Conservation (phyloP, 2,113 vertebrate genomes). For the Pleuronectes platessa region DNA sequence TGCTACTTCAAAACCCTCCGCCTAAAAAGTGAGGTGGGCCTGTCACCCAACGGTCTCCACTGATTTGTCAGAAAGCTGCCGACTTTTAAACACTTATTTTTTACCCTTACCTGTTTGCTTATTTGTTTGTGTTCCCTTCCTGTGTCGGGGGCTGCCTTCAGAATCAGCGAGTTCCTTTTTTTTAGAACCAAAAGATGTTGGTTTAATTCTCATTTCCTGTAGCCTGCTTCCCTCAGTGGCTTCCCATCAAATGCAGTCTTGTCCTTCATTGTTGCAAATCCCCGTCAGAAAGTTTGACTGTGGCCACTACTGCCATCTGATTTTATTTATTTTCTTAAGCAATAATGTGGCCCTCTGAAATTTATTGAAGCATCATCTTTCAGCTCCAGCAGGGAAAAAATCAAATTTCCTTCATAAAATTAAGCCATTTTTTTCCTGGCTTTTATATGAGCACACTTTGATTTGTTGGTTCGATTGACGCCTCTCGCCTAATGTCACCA, state of each 20-base stretch:
- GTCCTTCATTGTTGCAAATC: constrained; percentile 6
- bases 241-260: background rate
- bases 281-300: background rate
- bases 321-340: constrained; percentile 11
- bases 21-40: constrained; percentile 51
- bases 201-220: constrained; percentile 5
- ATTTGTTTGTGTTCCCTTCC: constrained; percentile 49
- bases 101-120: constrained; percentile 23
- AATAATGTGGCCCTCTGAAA: constrained; percentile 16
- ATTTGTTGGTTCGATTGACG: constrained; percentile 57
- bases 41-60: constrained; percentile 63
- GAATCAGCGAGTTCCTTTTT: constrained; percentile 10
- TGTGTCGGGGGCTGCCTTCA: too few relatives aligned
- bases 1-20: constrained; percentile 54
- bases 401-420: constrained; percentile 25
- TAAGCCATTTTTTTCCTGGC: constrained; percentile 11
- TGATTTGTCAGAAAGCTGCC: constrained; percentile 47
- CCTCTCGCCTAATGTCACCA: background rate
- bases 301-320: background rate
- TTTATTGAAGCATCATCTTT: constrained; percentile 43
- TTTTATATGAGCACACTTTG: constrained; percentile 59
- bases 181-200: constrained; percentile 3
- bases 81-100: background rate
- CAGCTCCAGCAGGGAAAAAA: constrained; percentile 11
- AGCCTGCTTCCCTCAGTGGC: constrained; percentile 16